A percentile compares a stretch with the other conserved stretches of the same genome.
phyloP scores from a whole-genome alignment of 2,113 vertebrate genomes.

The Alethe castanea region DNA sequence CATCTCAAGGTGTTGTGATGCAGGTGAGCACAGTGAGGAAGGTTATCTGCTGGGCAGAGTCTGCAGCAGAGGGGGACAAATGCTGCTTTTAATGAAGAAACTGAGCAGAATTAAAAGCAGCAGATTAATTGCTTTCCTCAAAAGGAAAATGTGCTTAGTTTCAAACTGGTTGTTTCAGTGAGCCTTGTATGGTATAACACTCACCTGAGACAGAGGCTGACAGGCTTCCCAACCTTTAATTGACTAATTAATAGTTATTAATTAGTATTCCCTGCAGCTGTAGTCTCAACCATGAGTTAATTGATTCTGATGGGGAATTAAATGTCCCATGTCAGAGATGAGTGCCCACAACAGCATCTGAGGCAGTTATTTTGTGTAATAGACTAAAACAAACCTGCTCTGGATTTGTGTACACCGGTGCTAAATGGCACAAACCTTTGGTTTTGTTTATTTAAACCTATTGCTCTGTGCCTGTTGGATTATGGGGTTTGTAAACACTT shows the following conservation, averaged over 20 bases:
- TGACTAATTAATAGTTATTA: conserved; percentile 70
- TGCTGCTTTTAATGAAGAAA: conserved; percentile 38
- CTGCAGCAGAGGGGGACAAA: background rate
- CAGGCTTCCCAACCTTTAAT: conserved; percentile 62
- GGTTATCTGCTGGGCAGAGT: conserved; percentile 7
- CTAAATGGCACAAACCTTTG: background rate
- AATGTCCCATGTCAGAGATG: conserved; percentile 63
- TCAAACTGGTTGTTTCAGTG: conserved; percentile 47
- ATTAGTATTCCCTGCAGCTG: conserved; percentile 62
- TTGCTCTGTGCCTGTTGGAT: conserved; percentile 1
- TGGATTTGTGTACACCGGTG: background rate
- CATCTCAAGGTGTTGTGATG: background rate
- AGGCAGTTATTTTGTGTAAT: conserved; percentile 51
- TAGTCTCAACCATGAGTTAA: conserved; percentile 58
- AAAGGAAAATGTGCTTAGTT: conserved; percentile 47
- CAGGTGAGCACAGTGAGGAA: background rate
- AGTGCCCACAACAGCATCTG: conserved; percentile 55
- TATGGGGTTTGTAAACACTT: background rate
- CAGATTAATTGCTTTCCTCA: conserved; percentile 57
- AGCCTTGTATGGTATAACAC: conserved; percentile 36
- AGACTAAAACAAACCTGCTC: conserved; percentile 45
- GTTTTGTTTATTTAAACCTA: conserved; percentile 27
- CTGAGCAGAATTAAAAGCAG: conserved; percentile 40
- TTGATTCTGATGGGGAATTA: conserved; percentile 65
- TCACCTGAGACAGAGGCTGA: conserved; percentile 65